These are phyloP conservation scores for Oostethus manadensis DNA, from an alignment of 2,113 vertebrate species.

Conservation along the genomic window DNA sequence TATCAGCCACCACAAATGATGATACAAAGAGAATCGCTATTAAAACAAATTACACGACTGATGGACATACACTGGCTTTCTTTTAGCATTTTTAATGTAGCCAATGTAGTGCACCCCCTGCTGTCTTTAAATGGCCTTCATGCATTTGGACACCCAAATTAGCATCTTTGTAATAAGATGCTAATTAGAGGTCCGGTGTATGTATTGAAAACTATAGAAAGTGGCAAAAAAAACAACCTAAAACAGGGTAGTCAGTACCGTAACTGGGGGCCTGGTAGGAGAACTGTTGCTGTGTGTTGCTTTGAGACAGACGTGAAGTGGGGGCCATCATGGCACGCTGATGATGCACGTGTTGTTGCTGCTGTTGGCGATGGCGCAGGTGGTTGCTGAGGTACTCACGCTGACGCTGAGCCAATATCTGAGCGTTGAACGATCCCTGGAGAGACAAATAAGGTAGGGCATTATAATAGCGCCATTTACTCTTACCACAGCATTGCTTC, in stretches of 20 bases:
- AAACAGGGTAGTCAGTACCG: constrained; percentile 76
- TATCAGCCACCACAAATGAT: no score
- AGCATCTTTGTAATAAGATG: no score
- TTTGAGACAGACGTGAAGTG: constrained; percentile 84
- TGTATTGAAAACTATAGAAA: no score
- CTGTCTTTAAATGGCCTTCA: no score
- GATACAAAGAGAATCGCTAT: no score
- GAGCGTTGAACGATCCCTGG: constrained; percentile 88
- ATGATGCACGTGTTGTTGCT: constrained; percentile 65
- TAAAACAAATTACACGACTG: no score
- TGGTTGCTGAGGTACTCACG: constrained; percentile 93
- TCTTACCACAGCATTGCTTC: neutral
- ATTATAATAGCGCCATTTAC: no score
- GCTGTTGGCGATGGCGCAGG: constrained; percentile 80
- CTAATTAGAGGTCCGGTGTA: no score
- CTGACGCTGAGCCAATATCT: constrained; percentile 94
- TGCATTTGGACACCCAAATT: no score
- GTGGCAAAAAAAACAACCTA: constrained; percentile 5
- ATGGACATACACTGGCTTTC: no score
- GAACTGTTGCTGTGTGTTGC: constrained; percentile 87
- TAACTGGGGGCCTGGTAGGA: constrained; percentile 86
- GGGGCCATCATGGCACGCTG: constrained; percentile 86
- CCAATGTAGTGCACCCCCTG: no score
- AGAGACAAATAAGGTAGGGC: neutral
- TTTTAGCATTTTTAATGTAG: no score